A percentile compares a stretch with the other conserved stretches of the same genome.
Evolutionary conservation across 2,888 invertebrate genomes (phyloP).

Genomic region (Ochlodes sylvanus): DNA sequence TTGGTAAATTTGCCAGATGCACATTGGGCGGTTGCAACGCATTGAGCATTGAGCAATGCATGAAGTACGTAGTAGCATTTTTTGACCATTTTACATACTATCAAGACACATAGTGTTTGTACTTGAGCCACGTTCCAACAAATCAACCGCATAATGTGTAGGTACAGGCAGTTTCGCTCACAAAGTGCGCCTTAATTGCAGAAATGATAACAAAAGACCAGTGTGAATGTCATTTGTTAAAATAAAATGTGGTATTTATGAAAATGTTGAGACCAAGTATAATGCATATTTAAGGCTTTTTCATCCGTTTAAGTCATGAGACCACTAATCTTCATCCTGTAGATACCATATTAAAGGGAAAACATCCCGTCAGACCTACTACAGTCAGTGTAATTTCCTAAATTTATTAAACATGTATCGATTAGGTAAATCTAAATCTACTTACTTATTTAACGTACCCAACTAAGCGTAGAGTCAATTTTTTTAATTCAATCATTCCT

Average conservation of each 20-base stretch:
- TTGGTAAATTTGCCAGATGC: background rate
- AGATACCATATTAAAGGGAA: slow-evolving; percentile 12
- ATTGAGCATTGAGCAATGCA: background rate
- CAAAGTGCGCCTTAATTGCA: slow-evolving; percentile 2
- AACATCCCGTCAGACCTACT: background rate
- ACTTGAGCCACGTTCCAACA: background rate
- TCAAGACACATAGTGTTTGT: background rate
- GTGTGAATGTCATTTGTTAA: slow-evolving; percentile 19
- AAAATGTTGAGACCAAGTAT: slow-evolving; percentile 32
- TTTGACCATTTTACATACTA: background rate
- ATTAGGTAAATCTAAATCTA: slow-evolving; percentile 29
- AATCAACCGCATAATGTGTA: background rate
- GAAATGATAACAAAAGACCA: background rate
- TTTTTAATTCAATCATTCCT: slow-evolving; percentile 77
- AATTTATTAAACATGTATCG: slow-evolving; percentile 23
- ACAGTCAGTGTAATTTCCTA: slow-evolving; percentile 7
- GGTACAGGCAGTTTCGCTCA: background rate
- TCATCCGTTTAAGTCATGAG: slow-evolving; percentile 6
- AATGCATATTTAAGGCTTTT: slow-evolving; percentile 32
- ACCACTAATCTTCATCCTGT: slow-evolving; percentile 1
- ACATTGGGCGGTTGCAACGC: background rate
- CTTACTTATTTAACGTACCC: slow-evolving; percentile 35
- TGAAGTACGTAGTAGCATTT: no score
- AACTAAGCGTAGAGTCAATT: slow-evolving; percentile 72
- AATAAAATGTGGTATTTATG: slow-evolving; percentile 26